A percentile compares a stretch with the other conserved stretches of the same genome.
phyloP scores from a whole-genome alignment of 2,888 invertebrate species.

The Hydraecia micacea region DNA sequence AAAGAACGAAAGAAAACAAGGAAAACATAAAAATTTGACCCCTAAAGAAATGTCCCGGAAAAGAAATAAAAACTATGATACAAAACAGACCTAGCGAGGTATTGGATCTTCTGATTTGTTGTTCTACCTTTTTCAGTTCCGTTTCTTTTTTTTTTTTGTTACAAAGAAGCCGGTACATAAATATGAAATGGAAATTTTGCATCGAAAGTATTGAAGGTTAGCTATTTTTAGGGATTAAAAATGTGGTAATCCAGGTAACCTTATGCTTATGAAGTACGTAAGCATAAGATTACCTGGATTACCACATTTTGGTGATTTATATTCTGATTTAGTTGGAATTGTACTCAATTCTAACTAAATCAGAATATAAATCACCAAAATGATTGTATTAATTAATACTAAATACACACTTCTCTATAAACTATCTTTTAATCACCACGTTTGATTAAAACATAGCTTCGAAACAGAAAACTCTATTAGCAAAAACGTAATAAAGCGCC shows the following conservation, averaged over 20 bases:
- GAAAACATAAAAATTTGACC: constrained; percentile 65
- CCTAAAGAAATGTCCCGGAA: constrained; percentile 55
- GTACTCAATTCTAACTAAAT: background rate
- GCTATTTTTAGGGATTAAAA: background rate
- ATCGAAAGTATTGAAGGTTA: background rate
- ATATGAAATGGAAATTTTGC: background rate
- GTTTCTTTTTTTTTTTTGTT: constrained; percentile 23
- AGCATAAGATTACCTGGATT: too few species aligned
- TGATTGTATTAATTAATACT: background rate
- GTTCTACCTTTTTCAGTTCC: constrained; percentile 32
- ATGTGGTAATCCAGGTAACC: background rate
- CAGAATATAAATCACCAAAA: background rate
- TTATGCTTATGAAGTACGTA: too few species aligned
- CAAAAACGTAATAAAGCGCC: constrained; percentile 25
- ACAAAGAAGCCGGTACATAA: background rate
- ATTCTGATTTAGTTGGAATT: too few species aligned
- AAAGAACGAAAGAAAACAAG: constrained; percentile 56
- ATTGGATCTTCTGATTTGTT: constrained; percentile 56
- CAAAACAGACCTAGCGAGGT: constrained; percentile 55
- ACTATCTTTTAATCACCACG: background rate
- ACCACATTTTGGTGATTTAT: too few species aligned
- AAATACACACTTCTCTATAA: background rate
- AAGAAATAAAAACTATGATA: constrained; percentile 65
- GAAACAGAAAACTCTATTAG: constrained; percentile 1
- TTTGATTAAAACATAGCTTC: background rate